phyloP scores from a whole-genome alignment of 2,113 vertebrate species.

The Podarcis cretensis region DNA sequence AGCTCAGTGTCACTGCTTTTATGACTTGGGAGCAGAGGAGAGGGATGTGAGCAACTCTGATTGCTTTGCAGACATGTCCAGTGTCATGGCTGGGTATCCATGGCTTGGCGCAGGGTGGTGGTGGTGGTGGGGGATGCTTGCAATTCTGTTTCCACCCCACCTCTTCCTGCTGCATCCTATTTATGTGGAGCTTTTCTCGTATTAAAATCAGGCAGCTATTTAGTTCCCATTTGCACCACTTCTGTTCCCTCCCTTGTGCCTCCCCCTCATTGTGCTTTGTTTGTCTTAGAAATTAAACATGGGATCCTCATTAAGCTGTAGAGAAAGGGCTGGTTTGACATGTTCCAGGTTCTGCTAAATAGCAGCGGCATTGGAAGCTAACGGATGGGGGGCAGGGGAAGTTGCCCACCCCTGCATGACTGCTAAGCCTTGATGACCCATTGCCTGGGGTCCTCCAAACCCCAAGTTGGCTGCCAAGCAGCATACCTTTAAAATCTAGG shows the following conservation, averaged over 20 bases:
- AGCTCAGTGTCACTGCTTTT: not conserved
- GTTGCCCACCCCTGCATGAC: not conserved
- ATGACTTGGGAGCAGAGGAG: conserved; percentile 16
- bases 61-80: not conserved
- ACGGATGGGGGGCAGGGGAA: not conserved
- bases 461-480: conserved; percentile 9
- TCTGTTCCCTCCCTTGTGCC: conserved; percentile 33
- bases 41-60: not conserved
- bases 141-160: not conserved
- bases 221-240: conserved; percentile 37
- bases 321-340: conserved; percentile 53
- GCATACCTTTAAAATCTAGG: not conserved
- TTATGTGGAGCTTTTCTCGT: conserved; percentile 6
- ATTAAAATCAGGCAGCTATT: conserved; percentile 46
- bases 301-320: conserved; percentile 69
- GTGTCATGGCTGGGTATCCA: conserved; percentile 26
- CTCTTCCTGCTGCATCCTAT: conserved; percentile 38
- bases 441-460: not conserved
- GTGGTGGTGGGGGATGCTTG: not conserved
- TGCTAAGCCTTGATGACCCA: not conserved
- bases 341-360: not conserved
- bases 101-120: conserved; percentile 13
- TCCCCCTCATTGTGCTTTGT: conserved; percentile 59
- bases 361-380: not conserved
- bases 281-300: conserved; percentile 72